Base-by-base conservation (phyloP, 2,888 invertebrate genomes). In the Sminthurides aquaticus region DNA sequence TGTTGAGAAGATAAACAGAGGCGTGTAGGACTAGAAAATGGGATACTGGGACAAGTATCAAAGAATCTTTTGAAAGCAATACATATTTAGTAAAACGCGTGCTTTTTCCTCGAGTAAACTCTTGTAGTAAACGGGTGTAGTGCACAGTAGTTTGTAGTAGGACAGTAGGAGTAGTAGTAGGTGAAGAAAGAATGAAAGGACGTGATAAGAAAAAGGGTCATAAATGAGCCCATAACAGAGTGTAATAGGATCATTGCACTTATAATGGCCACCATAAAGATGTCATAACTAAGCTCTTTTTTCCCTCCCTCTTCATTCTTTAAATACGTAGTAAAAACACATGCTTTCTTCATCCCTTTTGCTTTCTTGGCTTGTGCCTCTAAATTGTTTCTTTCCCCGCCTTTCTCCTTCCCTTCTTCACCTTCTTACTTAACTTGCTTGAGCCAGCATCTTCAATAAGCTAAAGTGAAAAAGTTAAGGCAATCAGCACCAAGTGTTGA, bases 181-280 rank as follows among this genome's bases (percentile, higher is more conserved):
- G 43, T 5, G 5, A 34, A 34, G 15, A 34, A 34, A 34, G 43
- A 34, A 34, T 34, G 43, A 34, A 34, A 34, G 43, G 43, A 64
- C 64, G 57, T 64, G 64, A 64, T 64, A 64, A 49, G 64, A 64
- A 57, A 34, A 64, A 64, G 64, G 64, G 64, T 64, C 64, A 58
- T 64, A 64, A 64, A 64, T 48, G 57, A 64, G 59, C 58, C 64
- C 64, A 63, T 63, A 63, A 63, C 57, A 63, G 61, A 56, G 28
- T 43, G 56, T 66, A 68, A 66, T 68, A 68, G 66, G 68, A 66
- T 68, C 68, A 68, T 66, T 68, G 64, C 66, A 62, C 68, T 57
- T 62, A 64, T 68, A 68, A 68, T 68, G 55, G 66, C 66, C 58
- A 43, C 64, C 68, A 68, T 68, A 68, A 68, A 68, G 66, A 66